Percentiles rank a stretch among this genome's conserved stretches.
Evolutionary conservation across 2,888 invertebrate genomes (phyloP).

Genomic region (Pilophorus perplexus): DNA sequence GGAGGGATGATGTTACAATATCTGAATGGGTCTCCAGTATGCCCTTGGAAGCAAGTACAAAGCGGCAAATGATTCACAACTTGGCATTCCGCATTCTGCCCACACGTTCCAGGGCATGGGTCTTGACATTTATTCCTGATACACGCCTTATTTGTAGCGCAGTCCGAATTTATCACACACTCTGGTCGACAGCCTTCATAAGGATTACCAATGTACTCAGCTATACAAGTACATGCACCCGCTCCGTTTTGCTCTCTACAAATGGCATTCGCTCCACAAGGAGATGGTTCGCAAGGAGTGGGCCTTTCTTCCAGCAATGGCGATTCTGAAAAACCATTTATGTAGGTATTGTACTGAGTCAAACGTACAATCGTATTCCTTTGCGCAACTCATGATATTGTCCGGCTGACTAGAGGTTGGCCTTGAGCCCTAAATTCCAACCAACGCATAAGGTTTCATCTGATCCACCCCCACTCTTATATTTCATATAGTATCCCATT

Average conservation of each 20-base stretch:
- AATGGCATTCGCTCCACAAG: slow-evolving; percentile 75
- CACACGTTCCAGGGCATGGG: slow-evolving; percentile 76
- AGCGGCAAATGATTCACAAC: slow-evolving; percentile 79
- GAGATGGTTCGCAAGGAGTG: slow-evolving; percentile 73
- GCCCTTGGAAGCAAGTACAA: slow-evolving; percentile 69
- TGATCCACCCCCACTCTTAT: too few species aligned
- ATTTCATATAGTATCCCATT: too few species aligned
- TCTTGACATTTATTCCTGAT: slow-evolving; percentile 68
- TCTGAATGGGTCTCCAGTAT: slow-evolving; percentile 68
- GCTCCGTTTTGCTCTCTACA: slow-evolving; percentile 72
- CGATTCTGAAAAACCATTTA: slow-evolving; percentile 33
- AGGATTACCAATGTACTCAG: slow-evolving; percentile 73
- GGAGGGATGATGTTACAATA: slow-evolving; percentile 34
- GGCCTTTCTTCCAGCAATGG: slow-evolving; percentile 38
- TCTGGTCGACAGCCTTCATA: slow-evolving; percentile 74
- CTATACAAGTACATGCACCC: slow-evolving; percentile 71
- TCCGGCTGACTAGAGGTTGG: too few species aligned
- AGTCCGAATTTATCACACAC: slow-evolving; percentile 73
- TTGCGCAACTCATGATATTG: too few species aligned
- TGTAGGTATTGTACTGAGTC: too few species aligned
- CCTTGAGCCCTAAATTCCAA: too few species aligned
- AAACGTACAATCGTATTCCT: too few species aligned
- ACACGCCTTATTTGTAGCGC: slow-evolving; percentile 63
- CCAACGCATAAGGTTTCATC: too few species aligned
- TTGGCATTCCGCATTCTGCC: slow-evolving; percentile 74